Percentiles rank a stretch among this genome's conserved stretches.
Evolutionary conservation across 1,140 invertebrate species (phyloP).

Genomic region (Drosophila nikananu): DNA sequence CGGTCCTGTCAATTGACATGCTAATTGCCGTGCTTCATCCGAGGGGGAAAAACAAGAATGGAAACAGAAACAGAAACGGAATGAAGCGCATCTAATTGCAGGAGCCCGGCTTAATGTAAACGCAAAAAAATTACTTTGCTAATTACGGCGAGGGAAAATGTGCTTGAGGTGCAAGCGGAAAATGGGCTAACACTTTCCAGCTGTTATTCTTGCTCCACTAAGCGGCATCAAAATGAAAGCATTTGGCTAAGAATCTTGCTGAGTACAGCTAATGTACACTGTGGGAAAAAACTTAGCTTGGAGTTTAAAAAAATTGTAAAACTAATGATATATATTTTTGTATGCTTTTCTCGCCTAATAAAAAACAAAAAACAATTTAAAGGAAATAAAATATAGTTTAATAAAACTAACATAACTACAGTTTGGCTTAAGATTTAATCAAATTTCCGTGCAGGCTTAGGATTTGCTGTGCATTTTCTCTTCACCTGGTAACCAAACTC

Average conservation of each 20-base stretch:
- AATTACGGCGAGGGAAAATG: constrained; percentile 63
- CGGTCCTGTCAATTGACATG: constrained; percentile 50
- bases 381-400: neutral
- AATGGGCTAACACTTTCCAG: constrained; percentile 76
- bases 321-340: neutral
- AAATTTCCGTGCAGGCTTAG: neutral
- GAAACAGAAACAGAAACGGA: neutral
- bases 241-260: constrained; percentile 49
- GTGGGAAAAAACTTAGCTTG: neutral
- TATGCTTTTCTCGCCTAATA: neutral
- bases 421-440: neutral
- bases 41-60: constrained; percentile 12
- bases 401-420: neutral
- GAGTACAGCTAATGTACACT: constrained; percentile 7
- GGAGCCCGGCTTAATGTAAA: constrained; percentile 52
- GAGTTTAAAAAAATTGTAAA: neutral
- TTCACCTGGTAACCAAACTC: constrained; percentile 22
- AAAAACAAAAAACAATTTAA: neutral
- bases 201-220: constrained; percentile 42
- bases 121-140: constrained; percentile 73
- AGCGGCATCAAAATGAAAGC: constrained; percentile 43
- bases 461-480: constrained; percentile 10
- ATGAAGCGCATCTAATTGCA: constrained; percentile 39
- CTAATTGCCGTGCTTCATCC: constrained; percentile 50
- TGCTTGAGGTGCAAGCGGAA: constrained; percentile 26